Conservation (phyloP, 2,113 vertebrate genomes). For the Cavia porcellus region DNA sequence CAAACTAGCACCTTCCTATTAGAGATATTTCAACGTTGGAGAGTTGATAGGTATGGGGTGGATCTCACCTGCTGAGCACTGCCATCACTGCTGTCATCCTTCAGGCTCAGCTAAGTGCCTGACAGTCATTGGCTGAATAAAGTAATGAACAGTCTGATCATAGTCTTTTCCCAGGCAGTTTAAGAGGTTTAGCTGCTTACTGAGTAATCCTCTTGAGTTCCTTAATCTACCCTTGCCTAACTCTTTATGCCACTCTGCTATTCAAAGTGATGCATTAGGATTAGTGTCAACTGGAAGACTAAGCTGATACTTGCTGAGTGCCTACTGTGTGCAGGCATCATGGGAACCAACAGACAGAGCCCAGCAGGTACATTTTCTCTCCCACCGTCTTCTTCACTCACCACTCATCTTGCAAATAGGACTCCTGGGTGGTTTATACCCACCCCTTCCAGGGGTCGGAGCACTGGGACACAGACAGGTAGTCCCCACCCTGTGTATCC, state of each 20-base stretch:
- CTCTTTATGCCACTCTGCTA: not conserved
- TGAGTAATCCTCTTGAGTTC: constrained; percentile 62
- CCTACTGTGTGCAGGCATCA: constrained; percentile 19
- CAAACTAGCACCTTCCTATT: not conserved
- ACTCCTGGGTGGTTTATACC: not conserved
- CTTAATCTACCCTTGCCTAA: constrained; percentile 62
- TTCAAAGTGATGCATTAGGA: constrained; percentile 24
- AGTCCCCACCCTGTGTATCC: not conserved
- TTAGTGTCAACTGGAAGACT: not conserved
- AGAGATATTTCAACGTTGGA: not conserved
- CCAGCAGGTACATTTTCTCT: not conserved
- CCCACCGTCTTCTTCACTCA: not conserved
- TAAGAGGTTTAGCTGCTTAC: constrained; percentile 65
- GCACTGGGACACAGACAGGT: not conserved
- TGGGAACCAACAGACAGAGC: not conserved
- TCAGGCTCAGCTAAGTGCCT: constrained; percentile 2
- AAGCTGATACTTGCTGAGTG: not conserved
- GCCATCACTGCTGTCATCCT: not conserved
- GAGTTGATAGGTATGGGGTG: not conserved
- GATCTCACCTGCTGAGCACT: not conserved
- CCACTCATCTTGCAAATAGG: not conserved
- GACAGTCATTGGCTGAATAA: constrained; percentile 37
- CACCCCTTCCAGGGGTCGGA: not conserved
- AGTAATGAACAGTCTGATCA: constrained; percentile 53
- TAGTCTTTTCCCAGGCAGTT: constrained; percentile 73